Evolutionary conservation across 2,888 invertebrate genomes (phyloP).

Genomic region (Andrena dorsata): DNA sequence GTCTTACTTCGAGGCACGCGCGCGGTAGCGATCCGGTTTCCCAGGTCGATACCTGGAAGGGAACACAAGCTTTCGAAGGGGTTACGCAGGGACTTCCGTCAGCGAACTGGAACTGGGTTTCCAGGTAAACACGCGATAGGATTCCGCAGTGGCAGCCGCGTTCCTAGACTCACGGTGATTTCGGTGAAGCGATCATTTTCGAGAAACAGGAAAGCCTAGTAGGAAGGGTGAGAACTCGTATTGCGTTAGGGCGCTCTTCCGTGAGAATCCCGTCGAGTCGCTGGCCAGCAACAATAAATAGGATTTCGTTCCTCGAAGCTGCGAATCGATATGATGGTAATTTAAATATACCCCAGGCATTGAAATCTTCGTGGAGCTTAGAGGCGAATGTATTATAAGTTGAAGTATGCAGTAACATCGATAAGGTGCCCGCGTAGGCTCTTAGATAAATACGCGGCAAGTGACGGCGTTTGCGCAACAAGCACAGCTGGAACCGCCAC

Average conservation of each 20-base stretch:
- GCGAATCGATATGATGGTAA: slow-evolving; percentile 16
- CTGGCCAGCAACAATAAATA: background rate
- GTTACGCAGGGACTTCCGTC: slow-evolving; percentile 58
- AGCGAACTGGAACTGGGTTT: slow-evolving; percentile 67
- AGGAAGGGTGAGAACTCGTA: slow-evolving; percentile 44
- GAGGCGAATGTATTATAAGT: background rate
- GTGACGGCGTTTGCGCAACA: slow-evolving; percentile 35
- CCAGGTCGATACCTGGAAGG: slow-evolving; percentile 54
- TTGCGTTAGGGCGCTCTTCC: slow-evolving; percentile 39
- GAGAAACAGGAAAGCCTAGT: slow-evolving; percentile 50
- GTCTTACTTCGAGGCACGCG: slow-evolving; percentile 27
- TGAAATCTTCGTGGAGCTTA: background rate
- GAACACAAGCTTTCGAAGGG: slow-evolving; percentile 64
- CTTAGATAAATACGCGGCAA: slow-evolving; percentile 14
- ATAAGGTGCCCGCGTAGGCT: slow-evolving; percentile 12
- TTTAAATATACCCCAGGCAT: background rate
- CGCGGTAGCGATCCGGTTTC: slow-evolving; percentile 71
- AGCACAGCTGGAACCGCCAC: slow-evolving; percentile 22
- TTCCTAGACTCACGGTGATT: slow-evolving; percentile 51
- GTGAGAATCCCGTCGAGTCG: slow-evolving; percentile 41
- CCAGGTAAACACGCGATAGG: slow-evolving; percentile 69
- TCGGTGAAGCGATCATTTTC: slow-evolving; percentile 58
- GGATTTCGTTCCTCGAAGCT: slow-evolving; percentile 46
- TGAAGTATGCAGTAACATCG: slow-evolving; percentile 8
- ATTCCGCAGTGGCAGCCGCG: slow-evolving; percentile 49